Base-by-base conservation (phyloP, 2,797 vertebrate species). In the Typhlichthys subterraneus region DNA sequence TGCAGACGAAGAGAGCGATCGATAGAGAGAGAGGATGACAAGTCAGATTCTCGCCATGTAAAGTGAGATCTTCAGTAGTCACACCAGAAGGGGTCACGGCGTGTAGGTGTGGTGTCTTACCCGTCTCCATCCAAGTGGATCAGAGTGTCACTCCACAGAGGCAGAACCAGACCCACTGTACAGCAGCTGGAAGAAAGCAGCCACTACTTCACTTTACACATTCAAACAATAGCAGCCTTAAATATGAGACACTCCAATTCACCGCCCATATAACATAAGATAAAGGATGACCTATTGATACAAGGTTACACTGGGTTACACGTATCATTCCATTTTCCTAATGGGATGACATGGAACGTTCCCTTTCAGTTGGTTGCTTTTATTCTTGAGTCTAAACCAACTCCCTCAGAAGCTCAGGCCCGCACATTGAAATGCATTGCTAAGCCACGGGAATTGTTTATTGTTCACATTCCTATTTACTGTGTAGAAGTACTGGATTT, bases 81-180 rank as follows among this genome's bases (percentile, higher is more conserved):
- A 53, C 59, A 50, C 29, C 19, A 29, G 23, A 17, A 53, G 59
- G 67, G 71, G 73, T 76, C 73, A 66, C 17, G 19, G 38, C 19
- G 50, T 23, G 38, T 61, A 70, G 59, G 63, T 49, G 62, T 48
- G 66, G 64, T 6, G 14, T 82, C 94, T 95, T 92, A 99, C 98
- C 98, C 98, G 53, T 99, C 98, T 77, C 98, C 98, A 19, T 99
- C 98, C 94, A 99, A 87, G 92, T 99, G 98, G 85, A 99, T 99
- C 76, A 96, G 83, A 4, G 97, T 96, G 89, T 99, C 95, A 45
- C 97, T 99, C 98, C 98, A 99, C 82, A 99, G 93, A 0, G 97
- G 97, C 82, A 99, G 90, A 84, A 99, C 96, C 85, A 99, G 90
- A 52, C 98, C 98, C 88, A 99, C 94, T 0, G 95, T 94, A 65